Base-by-base conservation (phyloP, 1,140 invertebrate genomes). In the Drosophila rufa region DNA sequence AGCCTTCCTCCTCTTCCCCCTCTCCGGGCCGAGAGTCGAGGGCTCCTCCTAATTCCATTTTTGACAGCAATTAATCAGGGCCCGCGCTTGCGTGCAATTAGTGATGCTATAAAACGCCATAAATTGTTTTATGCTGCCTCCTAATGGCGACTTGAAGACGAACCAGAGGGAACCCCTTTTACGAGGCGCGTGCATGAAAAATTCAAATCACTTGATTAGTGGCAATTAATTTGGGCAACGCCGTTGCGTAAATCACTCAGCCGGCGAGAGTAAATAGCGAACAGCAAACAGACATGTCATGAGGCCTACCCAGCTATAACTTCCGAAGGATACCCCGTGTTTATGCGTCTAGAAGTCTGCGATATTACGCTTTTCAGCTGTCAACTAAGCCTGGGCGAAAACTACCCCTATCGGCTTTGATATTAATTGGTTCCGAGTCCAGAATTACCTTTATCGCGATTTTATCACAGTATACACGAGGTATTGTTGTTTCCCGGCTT, bases 181-280 rank as follows among this genome's bases (percentile, higher is more conserved):
- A 70, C 68, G 78, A 85, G 67, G 62, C 38, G 22, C 65, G 58
- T 27, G 75, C 83, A 87, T 87, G 79, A 82, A 86, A 82, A 82
- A 77, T 86, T 87, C 70, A 87, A 86, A 86, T 86, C 83, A 82
- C 83, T 86, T 86, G 76, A 87, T 86, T 86, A 80, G 80, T 69
- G 80, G 76, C 83, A 86, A 86, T 86, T 86, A 87, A 86, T 76
- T 87, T 79, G 62, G 42, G 68, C 53, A 46, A 59, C 71, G 53
- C 65, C 64, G 42, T 57, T 51, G 75, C 64, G 66, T 87, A 87
- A 86, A 79, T 87, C 82, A 71, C 50, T 66, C 56, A 27, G 36
- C 6, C 12, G 27, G 50, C 50, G 27, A 40, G 7, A 42, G 33
- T 47, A 43, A 36, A 59, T 30, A 36, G 53, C 15, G 40, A 45